Percentiles rank a stretch among this genome's conserved stretches.
phyloP scores from a whole-genome alignment of 1,140 invertebrate genomes.

The Drosophila mayri region DNA sequence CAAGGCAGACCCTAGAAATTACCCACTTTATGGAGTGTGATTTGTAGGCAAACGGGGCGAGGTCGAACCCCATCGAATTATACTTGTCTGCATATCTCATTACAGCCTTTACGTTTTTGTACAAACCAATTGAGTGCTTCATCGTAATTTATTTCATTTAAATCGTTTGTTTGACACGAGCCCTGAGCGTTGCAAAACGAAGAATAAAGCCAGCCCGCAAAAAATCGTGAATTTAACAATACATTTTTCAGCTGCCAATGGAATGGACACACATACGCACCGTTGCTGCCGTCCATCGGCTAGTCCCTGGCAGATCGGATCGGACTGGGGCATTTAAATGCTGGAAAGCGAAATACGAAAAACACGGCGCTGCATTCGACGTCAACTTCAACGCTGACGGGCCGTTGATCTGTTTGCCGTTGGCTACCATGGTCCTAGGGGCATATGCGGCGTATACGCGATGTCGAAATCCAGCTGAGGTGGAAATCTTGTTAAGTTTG shows the following conservation, averaged over 20 bases:
- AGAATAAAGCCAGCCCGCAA: slow-evolving; percentile 38
- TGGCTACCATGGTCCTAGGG: neutral
- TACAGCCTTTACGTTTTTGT: slow-evolving; percentile 75
- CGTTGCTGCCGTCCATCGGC: slow-evolving; percentile 41
- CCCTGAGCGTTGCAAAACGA: slow-evolving; percentile 29
- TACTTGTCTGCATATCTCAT: slow-evolving; percentile 65
- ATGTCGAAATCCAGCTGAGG: neutral
- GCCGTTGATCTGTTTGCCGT: slow-evolving; percentile 67
- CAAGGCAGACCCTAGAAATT: neutral
- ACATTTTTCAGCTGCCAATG: slow-evolving; percentile 71
- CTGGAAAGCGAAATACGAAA: slow-evolving; percentile 30
- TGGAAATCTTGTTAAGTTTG: too few species aligned
- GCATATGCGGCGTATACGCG: too few species aligned
- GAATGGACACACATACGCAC: slow-evolving; percentile 53
- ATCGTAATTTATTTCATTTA: slow-evolving; percentile 83
- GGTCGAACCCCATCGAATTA: slow-evolving; percentile 4
- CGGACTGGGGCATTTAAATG: slow-evolving; percentile 53
- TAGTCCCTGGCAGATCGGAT: slow-evolving; percentile 28
- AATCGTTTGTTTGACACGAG: slow-evolving; percentile 77
- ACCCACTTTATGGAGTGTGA: slow-evolving; percentile 1
- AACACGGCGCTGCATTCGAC: slow-evolving; percentile 17
- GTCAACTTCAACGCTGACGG: slow-evolving; percentile 59
- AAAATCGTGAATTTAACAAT: slow-evolving; percentile 70
- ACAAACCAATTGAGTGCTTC: slow-evolving; percentile 80
- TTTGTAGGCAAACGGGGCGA: neutral